Conservation (phyloP, 2,797 vertebrate species). For the Caiman crocodilus region DNA sequence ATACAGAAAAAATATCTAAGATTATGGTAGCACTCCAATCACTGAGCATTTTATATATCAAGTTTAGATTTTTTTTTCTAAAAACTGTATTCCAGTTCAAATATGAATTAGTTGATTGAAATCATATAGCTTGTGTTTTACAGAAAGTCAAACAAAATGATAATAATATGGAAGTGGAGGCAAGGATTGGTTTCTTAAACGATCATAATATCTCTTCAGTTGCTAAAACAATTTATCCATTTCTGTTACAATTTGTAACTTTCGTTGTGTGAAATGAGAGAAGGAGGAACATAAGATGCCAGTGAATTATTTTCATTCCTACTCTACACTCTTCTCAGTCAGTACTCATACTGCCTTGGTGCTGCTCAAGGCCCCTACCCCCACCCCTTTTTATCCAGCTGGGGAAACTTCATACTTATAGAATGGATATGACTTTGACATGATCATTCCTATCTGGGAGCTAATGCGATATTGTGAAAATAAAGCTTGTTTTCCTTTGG, state of each 20-base stretch:
- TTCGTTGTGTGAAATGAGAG: background rate
- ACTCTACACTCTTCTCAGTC: background rate
- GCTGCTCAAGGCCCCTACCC: background rate
- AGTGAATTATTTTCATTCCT: background rate
- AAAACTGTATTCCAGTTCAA: no score
- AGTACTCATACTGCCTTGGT: background rate
- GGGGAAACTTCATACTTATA: background rate
- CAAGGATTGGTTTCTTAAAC: no score
- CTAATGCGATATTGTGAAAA: background rate
- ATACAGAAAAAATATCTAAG: no score
- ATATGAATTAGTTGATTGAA: no score
- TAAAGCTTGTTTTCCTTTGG: no score
- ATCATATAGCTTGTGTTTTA: no score
- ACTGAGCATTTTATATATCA: no score
- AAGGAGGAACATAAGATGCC: background rate
- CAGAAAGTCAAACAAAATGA: no score
- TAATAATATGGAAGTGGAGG: no score
- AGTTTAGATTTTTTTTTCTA: no score
- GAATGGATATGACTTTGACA: background rate
- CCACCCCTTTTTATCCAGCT: background rate
- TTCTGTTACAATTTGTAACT: background rate
- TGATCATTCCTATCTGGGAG: background rate
- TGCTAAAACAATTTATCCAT: background rate
- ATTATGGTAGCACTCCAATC: no score
- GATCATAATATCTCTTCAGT: background rate